Percentiles rank a stretch among this genome's conserved stretches.
phyloP scores from a whole-genome alignment of 2,797 vertebrate genomes.

The Serranus cabrilla region DNA sequence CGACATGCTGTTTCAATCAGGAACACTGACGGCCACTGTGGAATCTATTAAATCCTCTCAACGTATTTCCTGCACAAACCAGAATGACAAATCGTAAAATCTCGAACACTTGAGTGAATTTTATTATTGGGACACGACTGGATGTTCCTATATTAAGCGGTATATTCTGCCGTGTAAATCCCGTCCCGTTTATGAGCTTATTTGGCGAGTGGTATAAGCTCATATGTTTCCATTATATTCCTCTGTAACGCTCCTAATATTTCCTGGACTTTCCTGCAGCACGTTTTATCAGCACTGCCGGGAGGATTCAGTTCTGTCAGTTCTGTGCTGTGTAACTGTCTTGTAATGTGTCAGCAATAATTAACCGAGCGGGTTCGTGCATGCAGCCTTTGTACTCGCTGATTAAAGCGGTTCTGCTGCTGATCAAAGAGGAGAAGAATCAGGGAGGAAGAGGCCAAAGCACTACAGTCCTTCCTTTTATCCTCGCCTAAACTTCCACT shows the following conservation, averaged over 20 bases:
- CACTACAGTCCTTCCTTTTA: conserved; percentile 19
- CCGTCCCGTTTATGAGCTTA: neutral
- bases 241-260: neutral
- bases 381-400: conserved; percentile 47
- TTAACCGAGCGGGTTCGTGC: conserved; percentile 19
- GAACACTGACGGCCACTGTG: neutral
- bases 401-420: conserved; percentile 51
- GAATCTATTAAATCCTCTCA: conserved; percentile 23
- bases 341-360: conserved; percentile 43
- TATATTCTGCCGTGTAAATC: neutral
- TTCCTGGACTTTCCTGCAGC: neutral
- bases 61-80: conserved; percentile 5
- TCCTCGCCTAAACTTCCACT: conserved; percentile 34
- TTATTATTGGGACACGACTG: neutral
- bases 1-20: neutral
- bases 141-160: neutral
- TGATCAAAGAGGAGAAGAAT: conserved; percentile 57
- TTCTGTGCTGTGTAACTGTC: conserved; percentile 22
- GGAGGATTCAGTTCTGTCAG: neutral
- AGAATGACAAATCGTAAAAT: conserved; percentile 13
- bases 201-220: neutral
- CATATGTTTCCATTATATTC: neutral
- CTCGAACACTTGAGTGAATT: neutral
- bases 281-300: neutral
- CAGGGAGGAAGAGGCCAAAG: conserved; percentile 39